Evolutionary conservation across 2,888 invertebrate species (phyloP), one percentile per base, ranked within the genome.

Genomic region (Nemapogon koenigi): DNA sequence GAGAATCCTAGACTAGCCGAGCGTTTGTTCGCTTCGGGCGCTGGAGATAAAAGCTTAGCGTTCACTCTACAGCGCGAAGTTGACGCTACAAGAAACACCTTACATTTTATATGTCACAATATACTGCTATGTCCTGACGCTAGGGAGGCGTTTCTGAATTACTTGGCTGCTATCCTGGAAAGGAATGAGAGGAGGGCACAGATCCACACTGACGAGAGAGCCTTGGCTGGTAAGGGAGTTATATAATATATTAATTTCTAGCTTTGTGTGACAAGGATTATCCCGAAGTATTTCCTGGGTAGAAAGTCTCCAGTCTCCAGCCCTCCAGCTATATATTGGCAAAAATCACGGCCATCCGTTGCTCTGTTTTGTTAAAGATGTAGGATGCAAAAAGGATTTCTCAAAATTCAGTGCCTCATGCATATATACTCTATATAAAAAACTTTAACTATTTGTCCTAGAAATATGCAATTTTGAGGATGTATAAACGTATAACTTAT

Each of bases 1-100:
- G 97, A 97, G 62, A 91, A 93, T 61, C 91, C 90, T 0, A 87
- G 90, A 47, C 86, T 94, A n/a, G 92, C 91, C 0, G 91, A 93
- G 51, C 88, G 78, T 1, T 52, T 81, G 40, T 82, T 72, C 68
- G 71, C 78, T 22, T 83, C 82, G 2, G 84, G 83, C 42, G 69
- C 81, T 0, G 71, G 81, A 19, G 88, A 89, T 56, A 85, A 85
- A 45, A 83, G 85, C 42, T 73, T 89, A 37, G 86, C 86, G 44
- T 81, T 86, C 47, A 85, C 88, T 0, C 59, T 93, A 26, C 91
- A 91, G 50, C 83, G 89, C 54, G 91, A 91, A 62, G 73, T 96
- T 46, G 91, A 94, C 50, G 87, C 86, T 45, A 87, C 88, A 42
- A 82, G 95, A 49, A 81, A 78, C 41, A 83, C 89, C 22, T 79